Evolutionary conservation across 2,888 invertebrate species (phyloP).

Genomic region (Sphaerophoria taeniata): DNA sequence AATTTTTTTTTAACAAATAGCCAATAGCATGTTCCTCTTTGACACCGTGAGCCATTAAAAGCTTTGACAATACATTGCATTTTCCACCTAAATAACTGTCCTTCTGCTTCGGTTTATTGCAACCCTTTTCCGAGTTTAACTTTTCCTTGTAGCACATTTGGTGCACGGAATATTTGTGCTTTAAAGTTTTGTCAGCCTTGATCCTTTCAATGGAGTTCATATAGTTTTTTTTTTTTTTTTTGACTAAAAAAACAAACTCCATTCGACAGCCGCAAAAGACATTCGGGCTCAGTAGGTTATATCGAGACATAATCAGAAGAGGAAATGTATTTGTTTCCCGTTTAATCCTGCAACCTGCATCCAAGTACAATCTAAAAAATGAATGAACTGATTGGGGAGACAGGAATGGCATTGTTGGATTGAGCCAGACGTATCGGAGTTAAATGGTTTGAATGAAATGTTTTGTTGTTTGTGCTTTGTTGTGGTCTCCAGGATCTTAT

Average conservation of each 20-base stretch:
- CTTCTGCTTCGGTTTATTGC: too few relatives aligned
- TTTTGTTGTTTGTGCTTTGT: too few relatives aligned
- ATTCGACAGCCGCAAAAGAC: not conserved
- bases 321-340: not conserved
- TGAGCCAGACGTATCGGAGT: not conserved
- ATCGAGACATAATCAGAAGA: conserved; percentile 33
- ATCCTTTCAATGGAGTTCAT: conserved; percentile 1
- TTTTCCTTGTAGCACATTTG: conserved; percentile 26
- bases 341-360: conserved; percentile 17
- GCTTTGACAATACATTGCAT: too few relatives aligned
- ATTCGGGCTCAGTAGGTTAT: not conserved
- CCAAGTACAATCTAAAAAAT: conserved; percentile 42
- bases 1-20: too few relatives aligned
- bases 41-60: conserved; percentile 52
- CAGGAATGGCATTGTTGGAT: not conserved
- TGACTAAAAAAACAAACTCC: conserved; percentile 64
- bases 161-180: conserved; percentile 19
- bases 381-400: conserved; percentile 39
- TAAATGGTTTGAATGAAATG: conserved; percentile 27
- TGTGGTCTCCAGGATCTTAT: too few relatives aligned
- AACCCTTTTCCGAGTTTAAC: conserved; percentile 40
- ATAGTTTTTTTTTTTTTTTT: conserved; percentile 24
- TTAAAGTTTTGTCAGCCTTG: conserved; percentile 39
- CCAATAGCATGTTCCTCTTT: too few relatives aligned
- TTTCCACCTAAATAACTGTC: too few relatives aligned